phyloP scores from a whole-genome alignment of 2,888 invertebrate species.

The Himalopsyche japonica region DNA sequence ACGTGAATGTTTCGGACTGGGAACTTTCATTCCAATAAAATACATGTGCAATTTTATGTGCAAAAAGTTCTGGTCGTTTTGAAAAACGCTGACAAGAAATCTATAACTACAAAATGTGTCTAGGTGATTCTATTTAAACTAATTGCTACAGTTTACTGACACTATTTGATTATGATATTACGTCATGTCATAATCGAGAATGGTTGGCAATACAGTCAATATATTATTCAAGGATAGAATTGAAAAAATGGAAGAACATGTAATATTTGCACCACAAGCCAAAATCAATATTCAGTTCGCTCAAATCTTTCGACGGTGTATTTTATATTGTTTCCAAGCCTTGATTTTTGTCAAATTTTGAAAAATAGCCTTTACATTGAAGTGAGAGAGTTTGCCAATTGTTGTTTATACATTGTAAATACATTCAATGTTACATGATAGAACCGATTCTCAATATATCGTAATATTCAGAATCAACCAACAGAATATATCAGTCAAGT shows the following conservation, averaged over 20 bases:
- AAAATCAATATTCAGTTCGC: conserved; percentile 18
- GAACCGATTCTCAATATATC: conserved; percentile 25
- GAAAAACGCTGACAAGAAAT: not conserved
- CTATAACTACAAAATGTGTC: not conserved
- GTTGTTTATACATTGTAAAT: not conserved
- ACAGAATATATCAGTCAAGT: not conserved
- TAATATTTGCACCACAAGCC: not conserved
- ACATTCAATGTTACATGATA: conserved; percentile 15
- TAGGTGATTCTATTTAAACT: not conserved
- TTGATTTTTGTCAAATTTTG: conserved; percentile 34
- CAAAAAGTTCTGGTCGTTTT: not conserved
- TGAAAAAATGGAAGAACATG: not conserved
- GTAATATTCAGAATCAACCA: not conserved
- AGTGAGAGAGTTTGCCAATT: conserved; percentile 21
- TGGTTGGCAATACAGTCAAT: not conserved
- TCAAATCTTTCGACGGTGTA: not conserved
- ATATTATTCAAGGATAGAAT: not conserved
- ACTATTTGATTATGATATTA: not conserved
- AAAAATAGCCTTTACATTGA: conserved; percentile 16
- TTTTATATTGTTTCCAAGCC: conserved; percentile 10
- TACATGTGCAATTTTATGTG: not conserved
- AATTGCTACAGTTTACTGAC: not conserved
- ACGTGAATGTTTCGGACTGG: not conserved
- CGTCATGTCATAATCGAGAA: not conserved
- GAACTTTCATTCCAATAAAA: not conserved